A percentile compares a stretch with the other conserved stretches of the same genome.
Conservation (phyloP, 1,140 invertebrate genomes). For the Eupristina koningsbergeri region DNA sequence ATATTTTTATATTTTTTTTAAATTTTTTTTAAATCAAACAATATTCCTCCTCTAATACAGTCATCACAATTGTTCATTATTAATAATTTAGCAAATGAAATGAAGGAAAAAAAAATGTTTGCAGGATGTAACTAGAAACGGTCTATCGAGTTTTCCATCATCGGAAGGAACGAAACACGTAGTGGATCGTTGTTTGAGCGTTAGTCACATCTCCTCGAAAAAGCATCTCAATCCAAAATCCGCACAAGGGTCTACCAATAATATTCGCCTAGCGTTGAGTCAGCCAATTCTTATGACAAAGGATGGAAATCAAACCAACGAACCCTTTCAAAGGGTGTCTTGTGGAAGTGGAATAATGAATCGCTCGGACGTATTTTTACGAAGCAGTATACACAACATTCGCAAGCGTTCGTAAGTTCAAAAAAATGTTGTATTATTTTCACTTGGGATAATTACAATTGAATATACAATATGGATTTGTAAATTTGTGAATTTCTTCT, state of each 20-base stretch:
- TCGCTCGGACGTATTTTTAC: slow-evolving; percentile 90
- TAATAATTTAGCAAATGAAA: neutral
- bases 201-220: neutral
- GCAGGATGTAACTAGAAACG: slow-evolving; percentile 24
- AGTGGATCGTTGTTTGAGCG: slow-evolving; percentile 18
- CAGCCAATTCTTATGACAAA: slow-evolving; percentile 76
- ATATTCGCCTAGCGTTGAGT: slow-evolving; percentile 76
- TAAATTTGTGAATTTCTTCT: no score
- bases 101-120: neutral
- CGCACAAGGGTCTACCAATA: neutral
- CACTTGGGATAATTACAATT: no score
- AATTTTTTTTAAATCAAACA: no score
- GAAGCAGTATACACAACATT: slow-evolving; percentile 83
- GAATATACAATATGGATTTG: no score
- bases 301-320: slow-evolving; percentile 54
- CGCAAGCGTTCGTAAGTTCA: slow-evolving; percentile 64
- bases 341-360: slow-evolving; percentile 84
- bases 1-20: no score
- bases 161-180: neutral
- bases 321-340: slow-evolving; percentile 50
- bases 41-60: no score
- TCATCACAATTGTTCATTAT: no score
- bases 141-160: neutral
- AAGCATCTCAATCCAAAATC: slow-evolving; percentile 17
- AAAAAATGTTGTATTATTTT: neutral